phyloP scores from a whole-genome alignment of 2,113 vertebrate species.

The Sporophila hypoxantha region DNA sequence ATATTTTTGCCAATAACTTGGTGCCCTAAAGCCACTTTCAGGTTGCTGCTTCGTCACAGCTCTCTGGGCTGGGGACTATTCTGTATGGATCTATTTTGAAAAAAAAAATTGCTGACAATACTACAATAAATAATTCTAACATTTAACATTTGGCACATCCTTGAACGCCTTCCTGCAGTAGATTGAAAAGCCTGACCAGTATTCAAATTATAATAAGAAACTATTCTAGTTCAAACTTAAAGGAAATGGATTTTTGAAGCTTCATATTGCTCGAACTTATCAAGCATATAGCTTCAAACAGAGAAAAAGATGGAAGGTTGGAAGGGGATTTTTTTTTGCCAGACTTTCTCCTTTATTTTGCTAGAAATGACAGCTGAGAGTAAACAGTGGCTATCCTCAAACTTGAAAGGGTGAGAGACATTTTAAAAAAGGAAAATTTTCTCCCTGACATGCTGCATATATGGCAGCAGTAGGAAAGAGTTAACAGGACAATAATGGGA shows the following conservation, averaged over 20 bases:
- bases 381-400: background rate
- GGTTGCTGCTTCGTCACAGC: background rate
- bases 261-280: background rate
- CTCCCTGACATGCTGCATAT: background rate
- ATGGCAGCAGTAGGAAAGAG: background rate
- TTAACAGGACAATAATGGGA: background rate
- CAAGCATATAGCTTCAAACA: conserved; percentile 10
- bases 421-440: background rate
- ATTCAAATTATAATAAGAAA: background rate
- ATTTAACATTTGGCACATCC: background rate
- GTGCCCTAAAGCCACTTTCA: background rate
- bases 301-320: background rate
- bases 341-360: conserved; percentile 3
- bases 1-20: background rate
- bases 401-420: background rate
- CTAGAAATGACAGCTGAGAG: background rate
- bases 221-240: background rate
- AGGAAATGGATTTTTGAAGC: conserved; percentile 7
- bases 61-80: background rate
- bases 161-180: background rate
- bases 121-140: background rate
- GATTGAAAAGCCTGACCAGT: background rate
- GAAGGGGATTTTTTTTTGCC: background rate
- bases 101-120: background rate
- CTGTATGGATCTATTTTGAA: background rate